These are phyloP conservation scores for Rhorus exstirpatorius DNA, from an alignment of 2,888 invertebrate genomes.

Conservation along the genomic window DNA sequence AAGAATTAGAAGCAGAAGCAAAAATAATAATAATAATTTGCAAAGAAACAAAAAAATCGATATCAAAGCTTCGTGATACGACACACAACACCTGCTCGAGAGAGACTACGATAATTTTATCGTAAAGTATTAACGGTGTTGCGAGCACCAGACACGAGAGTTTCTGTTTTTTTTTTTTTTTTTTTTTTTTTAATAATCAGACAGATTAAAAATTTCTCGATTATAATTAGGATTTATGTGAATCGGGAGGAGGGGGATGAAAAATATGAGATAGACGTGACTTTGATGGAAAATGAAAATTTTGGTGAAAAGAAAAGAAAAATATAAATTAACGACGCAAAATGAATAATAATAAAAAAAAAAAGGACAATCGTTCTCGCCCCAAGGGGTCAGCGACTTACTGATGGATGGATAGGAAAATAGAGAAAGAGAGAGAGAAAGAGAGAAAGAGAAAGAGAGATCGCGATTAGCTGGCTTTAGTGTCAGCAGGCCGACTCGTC, in stretches of 20 bases:
- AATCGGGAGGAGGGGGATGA: too few species aligned
- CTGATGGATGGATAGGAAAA: conserved; percentile 7
- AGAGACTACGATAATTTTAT: too few species aligned
- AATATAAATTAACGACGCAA: too few species aligned
- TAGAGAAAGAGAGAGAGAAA: neutral
- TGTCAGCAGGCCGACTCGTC: conserved; percentile 60
- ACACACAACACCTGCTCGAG: too few species aligned
- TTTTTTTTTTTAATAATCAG: neutral
- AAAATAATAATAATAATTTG: conserved; percentile 12
- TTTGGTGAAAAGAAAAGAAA: too few species aligned
- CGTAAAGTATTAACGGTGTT: too few species aligned
- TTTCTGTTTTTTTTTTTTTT: neutral
- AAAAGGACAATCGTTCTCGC: neutral
- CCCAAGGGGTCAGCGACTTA: conserved; percentile 19
- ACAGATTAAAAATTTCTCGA: too few species aligned
- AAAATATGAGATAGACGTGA: too few species aligned
- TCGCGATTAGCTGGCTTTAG: conserved; percentile 26
- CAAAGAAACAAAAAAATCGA: neutral
- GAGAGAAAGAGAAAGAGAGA: conserved; percentile 15
- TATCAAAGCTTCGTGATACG: neutral
- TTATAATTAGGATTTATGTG: too few species aligned
- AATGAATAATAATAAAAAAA: neutral
- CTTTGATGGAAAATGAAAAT: too few species aligned
- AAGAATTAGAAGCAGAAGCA: neutral
- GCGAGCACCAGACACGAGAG: too few species aligned